Evolutionary conservation across 2,113 vertebrate species (phyloP), one percentile per base, ranked within the genome.

Genomic region (Megaceryle maxima): DNA sequence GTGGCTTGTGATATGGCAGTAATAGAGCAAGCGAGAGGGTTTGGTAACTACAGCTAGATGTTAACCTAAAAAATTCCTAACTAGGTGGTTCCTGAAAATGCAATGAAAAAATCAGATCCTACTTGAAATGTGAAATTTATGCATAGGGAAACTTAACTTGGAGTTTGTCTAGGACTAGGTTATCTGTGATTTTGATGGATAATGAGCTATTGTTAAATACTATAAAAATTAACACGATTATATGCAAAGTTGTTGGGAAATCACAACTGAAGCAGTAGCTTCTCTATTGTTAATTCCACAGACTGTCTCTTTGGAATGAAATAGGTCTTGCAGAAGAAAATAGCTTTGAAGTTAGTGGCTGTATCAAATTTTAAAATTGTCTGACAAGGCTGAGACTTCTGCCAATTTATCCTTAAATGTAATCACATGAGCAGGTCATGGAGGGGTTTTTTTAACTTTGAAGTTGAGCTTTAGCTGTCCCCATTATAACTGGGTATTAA

Each of bases 401-500:
- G 51, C 48, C 82, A 88, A 31, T 80, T 84, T 93, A 72, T 87
- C 55, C 43, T 87, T 83, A 80, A 75, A 50, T 78, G 28, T 88
- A 55, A 83, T 46, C 31, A 56, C 63, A 51, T 19, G 13, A 93
- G 46, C 53, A 31, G 63, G 83, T 83, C 83, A 82, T 41, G 29
- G 44, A 56, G 56, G 43, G 82, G 16, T 95, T 62, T 93, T 77
- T 55, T 87, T 76, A 59, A 92, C 35, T 89, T 93, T 7, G 11
- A 63, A 95, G 60, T 57, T 94, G 75, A 96, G 48, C 64, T 53
- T 69, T 82, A 85, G 37, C 62, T 64, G 39, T 67, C 88, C 96
- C 51, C n/a, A 62, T 97, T 96, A 51, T 92, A 63, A 86, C n/a
- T 66, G 83, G 18, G 50, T 67, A 76, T 74, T 96, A 59, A 95